phyloP scores from a whole-genome alignment of 2,888 invertebrate genomes.

The Acronicta aceris region DNA sequence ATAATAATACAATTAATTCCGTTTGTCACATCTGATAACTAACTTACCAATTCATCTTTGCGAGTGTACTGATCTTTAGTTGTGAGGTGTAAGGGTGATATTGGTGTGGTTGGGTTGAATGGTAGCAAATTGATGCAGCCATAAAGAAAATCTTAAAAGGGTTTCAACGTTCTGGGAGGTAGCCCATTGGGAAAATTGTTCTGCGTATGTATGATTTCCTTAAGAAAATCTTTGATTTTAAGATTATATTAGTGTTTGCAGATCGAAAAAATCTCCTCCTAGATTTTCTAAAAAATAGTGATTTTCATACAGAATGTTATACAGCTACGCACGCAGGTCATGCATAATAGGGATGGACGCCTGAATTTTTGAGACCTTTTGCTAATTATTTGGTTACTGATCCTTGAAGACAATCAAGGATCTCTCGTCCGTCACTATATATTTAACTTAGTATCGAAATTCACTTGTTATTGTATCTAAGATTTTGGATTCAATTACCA shows the following conservation, averaged over 20 bases:
- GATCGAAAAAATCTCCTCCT: neutral
- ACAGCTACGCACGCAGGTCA: no score
- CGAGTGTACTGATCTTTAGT: slow-evolving; percentile 43
- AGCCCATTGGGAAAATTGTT: slow-evolving; percentile 69
- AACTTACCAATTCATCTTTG: slow-evolving; percentile 50
- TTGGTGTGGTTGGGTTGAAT: neutral
- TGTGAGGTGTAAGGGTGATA: slow-evolving; percentile 33
- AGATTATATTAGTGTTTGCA: slow-evolving; percentile 6
- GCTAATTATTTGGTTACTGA: no score
- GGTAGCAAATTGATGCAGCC: slow-evolving; percentile 40
- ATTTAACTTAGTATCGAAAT: no score
- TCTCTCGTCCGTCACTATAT: no score
- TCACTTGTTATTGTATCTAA: no score
- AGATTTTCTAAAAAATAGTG: no score
- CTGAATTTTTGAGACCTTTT: no score
- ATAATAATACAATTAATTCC: slow-evolving; percentile 88
- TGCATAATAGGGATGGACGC: no score
- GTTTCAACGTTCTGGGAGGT: slow-evolving; percentile 74
- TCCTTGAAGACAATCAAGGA: no score
- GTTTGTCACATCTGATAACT: slow-evolving; percentile 67
- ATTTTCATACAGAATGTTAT: no score
- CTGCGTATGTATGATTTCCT: slow-evolving; percentile 52
- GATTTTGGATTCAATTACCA: no score
- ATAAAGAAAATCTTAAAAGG: slow-evolving; percentile 70
- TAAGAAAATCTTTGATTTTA: slow-evolving; percentile 26